phyloP scores from a whole-genome alignment of 2,113 vertebrate species.

The Cyanoderma ruficeps region DNA sequence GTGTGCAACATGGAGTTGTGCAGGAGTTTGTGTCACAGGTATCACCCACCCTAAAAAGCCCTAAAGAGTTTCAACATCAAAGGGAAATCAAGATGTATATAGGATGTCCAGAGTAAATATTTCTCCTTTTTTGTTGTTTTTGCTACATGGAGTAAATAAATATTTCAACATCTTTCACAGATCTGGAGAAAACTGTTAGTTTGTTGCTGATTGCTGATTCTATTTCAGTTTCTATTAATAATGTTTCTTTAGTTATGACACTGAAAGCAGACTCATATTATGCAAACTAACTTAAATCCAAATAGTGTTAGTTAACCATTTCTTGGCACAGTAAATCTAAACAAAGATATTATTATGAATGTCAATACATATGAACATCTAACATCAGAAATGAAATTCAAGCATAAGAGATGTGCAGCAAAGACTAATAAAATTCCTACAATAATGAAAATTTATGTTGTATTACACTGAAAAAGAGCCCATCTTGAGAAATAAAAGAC shows the following conservation, averaged over 20 bases:
- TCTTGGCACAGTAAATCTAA: neutral
- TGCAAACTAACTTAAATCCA: neutral
- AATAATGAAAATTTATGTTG: neutral
- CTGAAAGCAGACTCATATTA: neutral
- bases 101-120: neutral
- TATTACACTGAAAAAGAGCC: neutral
- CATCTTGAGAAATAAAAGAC: neutral
- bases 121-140: neutral
- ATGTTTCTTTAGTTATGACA: neutral
- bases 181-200: neutral
- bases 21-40: neutral
- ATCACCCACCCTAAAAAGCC: neutral
- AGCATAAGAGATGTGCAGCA: neutral
- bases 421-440: neutral
- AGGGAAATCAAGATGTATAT: neutral
- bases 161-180: neutral
- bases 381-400: neutral
- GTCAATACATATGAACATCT: no score
- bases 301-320: neutral
- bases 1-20: rapidly evolving
- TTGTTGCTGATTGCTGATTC: neutral
- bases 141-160: neutral
- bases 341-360: rapidly evolving
- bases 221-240: neutral
- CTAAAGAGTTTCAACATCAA: neutral